A percentile compares a stretch with the other conserved stretches of the same genome.
phyloP scores from a whole-genome alignment of 2,113 vertebrate genomes.

The Myotis yumanensis region DNA sequence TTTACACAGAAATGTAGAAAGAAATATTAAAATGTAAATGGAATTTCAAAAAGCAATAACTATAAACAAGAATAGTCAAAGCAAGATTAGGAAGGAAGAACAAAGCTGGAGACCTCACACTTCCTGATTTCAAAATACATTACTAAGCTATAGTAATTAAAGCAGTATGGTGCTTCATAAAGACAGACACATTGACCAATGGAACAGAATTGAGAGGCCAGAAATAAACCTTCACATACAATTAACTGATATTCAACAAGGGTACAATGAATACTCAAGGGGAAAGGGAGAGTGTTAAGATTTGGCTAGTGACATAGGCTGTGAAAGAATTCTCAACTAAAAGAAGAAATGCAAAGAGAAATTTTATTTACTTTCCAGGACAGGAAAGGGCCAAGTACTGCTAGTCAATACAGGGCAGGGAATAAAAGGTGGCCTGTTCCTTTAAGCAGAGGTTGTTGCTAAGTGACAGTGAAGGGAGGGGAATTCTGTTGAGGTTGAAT shows the following conservation, averaged over 20 bases:
- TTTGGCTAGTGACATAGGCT: no score
- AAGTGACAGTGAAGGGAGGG: no score
- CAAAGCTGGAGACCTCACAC: neutral
- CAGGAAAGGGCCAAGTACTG: no score
- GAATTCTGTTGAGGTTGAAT: no score
- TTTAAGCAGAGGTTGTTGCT: no score
- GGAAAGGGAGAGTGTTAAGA: neutral
- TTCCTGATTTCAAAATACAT: neutral
- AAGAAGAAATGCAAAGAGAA: no score
- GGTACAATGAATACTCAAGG: neutral
- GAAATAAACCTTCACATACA: no score
- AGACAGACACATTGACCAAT: neutral
- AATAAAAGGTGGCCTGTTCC: no score
- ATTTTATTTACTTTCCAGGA: no score
- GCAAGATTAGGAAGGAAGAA: neutral
- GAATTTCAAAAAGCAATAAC: neutral
- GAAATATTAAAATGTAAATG: neutral
- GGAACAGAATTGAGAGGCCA: no score
- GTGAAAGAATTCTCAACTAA: no score
- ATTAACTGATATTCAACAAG: neutral
- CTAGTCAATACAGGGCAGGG: no score
- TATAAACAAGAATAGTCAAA: neutral
- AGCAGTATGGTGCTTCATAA: neutral
- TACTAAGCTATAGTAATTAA: neutral
- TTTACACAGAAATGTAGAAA: neutral